Conservation (phyloP, 2,113 vertebrate species). For the Condylura cristata region DNA sequence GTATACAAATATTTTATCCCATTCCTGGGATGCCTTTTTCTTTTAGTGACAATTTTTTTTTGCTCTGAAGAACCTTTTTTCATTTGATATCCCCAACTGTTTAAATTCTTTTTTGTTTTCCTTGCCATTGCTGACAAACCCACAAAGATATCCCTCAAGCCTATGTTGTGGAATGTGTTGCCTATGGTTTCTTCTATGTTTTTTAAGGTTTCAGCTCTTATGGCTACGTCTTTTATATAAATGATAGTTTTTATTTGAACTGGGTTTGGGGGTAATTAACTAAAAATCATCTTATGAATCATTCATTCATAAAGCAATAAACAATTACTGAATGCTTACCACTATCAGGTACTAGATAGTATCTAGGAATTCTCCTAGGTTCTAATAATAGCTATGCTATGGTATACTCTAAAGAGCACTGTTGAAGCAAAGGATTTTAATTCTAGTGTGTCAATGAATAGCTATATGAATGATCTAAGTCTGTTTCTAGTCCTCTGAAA, state of each 20-base stretch:
- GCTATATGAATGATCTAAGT: neutral
- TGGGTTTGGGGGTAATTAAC: neutral
- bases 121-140: too few species aligned
- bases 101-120: too few species aligned
- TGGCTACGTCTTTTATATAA: neutral
- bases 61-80: too few species aligned
- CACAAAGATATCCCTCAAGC: too few species aligned
- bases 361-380: neutral
- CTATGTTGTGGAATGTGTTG: too few species aligned
- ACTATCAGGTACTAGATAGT: neutral
- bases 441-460: neutral
- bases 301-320: neutral
- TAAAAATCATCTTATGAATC: neutral
- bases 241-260: neutral
- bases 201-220: too few species aligned
- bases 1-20: too few species aligned
- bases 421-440: neutral
- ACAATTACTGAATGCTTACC: neutral
- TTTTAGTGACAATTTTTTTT: too few species aligned
- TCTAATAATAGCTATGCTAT: neutral
- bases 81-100: too few species aligned
- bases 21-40: too few species aligned
- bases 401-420: neutral
- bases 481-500: neutral
- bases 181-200: too few species aligned